Conservation (phyloP, 2,113 vertebrate genomes). For the Rafetus swinhoei region DNA sequence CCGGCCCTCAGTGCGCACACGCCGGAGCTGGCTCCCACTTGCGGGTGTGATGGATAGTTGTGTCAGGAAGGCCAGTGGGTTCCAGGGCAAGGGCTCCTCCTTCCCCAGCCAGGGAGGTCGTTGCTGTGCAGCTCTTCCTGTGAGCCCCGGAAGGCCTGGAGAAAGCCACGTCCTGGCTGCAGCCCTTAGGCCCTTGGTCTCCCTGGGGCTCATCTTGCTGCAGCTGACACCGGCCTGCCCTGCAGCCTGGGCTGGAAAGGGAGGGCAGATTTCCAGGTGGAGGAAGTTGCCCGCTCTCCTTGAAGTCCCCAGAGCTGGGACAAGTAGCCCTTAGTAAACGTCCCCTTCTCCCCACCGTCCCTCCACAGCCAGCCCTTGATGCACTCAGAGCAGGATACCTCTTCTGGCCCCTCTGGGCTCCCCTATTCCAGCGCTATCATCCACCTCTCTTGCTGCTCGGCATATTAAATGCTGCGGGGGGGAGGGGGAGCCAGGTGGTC, state of each 20-base stretch:
- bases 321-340: neutral
- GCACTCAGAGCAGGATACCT: neutral
- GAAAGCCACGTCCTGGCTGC: neutral
- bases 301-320: neutral
- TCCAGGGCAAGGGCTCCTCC: neutral
- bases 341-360: too few species aligned
- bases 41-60: neutral
- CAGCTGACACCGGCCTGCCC: neutral
- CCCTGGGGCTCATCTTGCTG: rapidly evolving
- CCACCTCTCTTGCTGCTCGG: neutral
- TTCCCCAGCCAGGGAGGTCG: neutral
- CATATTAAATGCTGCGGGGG: neutral
- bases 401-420: too few species aligned
- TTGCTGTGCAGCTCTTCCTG: neutral
- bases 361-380: neutral
- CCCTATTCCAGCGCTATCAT: too few species aligned
- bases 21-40: neutral
- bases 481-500: neutral
- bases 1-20: too few species aligned
- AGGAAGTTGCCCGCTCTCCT: neutral
- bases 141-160: neutral
- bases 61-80: neutral
- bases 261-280: rapidly evolving
- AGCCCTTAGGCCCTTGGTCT: neutral
- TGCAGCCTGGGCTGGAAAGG: neutral